Percentiles rank a stretch among this genome's conserved stretches.
Evolutionary conservation across 1,140 invertebrate species (phyloP).

Genomic region (Cydia splendana): DNA sequence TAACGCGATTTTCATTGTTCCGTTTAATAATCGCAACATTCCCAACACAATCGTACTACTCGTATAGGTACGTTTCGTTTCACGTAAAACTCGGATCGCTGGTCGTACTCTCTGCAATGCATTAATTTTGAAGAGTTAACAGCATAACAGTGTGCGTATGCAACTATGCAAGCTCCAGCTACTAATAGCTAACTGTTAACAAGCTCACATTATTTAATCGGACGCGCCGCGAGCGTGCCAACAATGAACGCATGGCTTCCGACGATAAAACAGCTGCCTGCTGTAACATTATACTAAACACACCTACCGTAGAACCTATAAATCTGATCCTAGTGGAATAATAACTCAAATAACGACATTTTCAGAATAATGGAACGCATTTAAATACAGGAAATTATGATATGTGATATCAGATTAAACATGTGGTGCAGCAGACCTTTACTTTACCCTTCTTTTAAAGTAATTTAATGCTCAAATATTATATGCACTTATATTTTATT

Average conservation of each 20-base stretch:
- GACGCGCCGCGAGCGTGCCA: slow-evolving; percentile 51
- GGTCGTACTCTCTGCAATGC: background rate
- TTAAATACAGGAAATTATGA: slow-evolving; percentile 38
- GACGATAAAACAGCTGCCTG: slow-evolving; percentile 55
- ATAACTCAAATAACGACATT: slow-evolving; percentile 36
- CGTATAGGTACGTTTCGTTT: background rate
- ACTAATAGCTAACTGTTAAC: slow-evolving; percentile 44
- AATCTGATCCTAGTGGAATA: slow-evolving; percentile 39
- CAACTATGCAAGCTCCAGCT: slow-evolving; percentile 36
- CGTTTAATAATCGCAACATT: too few species aligned
- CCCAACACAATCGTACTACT: background rate
- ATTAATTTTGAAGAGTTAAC: slow-evolving; percentile 47
- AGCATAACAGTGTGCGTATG: background rate
- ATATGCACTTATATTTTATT: too few species aligned
- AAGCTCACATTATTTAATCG: slow-evolving; percentile 52
- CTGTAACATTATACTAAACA: slow-evolving; percentile 35
- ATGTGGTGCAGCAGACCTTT: background rate
- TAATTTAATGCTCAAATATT: background rate
- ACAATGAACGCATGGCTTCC: slow-evolving; percentile 58
- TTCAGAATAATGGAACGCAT: slow-evolving; percentile 39
- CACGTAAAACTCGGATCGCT: background rate
- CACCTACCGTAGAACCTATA: slow-evolving; percentile 30
- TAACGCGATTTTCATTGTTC: background rate
- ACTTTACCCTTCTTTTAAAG: background rate
- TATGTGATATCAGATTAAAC: slow-evolving; percentile 32